Percentiles rank a stretch among this genome's conserved stretches.
Evolutionary conservation across 1,140 invertebrate genomes (phyloP).

Genomic region (Lordiphosa stackelbergi): DNA sequence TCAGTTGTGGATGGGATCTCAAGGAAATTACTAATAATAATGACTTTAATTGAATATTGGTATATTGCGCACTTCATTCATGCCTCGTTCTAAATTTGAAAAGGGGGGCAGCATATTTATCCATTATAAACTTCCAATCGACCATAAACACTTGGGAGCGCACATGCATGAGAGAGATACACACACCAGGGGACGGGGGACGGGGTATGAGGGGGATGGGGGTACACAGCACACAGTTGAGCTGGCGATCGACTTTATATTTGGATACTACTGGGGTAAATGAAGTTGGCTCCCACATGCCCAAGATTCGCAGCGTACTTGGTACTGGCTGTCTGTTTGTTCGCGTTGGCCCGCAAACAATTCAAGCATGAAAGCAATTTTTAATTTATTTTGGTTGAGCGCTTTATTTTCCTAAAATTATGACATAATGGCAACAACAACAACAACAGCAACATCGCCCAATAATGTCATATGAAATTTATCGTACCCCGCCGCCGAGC

Average conservation of each 20-base stretch:
- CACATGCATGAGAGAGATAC: slow-evolving; percentile 8
- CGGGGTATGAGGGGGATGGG: neutral
- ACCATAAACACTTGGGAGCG: slow-evolving; percentile 69
- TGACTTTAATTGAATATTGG: slow-evolving; percentile 70
- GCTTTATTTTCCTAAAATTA: slow-evolving; percentile 75
- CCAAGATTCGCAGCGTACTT: slow-evolving; percentile 44
- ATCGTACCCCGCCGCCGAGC: slow-evolving; percentile 35
- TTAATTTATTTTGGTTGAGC: slow-evolving; percentile 75
- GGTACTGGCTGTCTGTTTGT: slow-evolving; percentile 26
- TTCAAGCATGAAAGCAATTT: slow-evolving; percentile 75
- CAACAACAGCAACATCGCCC: slow-evolving; percentile 44
- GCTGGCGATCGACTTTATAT: slow-evolving; percentile 44
- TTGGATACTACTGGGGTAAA: slow-evolving; percentile 52
- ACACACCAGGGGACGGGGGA: neutral
- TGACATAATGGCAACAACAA: slow-evolving; percentile 65
- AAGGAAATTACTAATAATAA: slow-evolving; percentile 73
- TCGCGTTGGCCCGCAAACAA: slow-evolving; percentile 26
- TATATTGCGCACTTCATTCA: slow-evolving; percentile 70
- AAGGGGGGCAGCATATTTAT: slow-evolving; percentile 46
- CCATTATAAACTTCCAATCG: slow-evolving; percentile 71
- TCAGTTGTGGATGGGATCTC: slow-evolving; percentile 17
- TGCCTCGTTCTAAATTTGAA: slow-evolving; percentile 51
- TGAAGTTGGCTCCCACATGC: slow-evolving; percentile 38
- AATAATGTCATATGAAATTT: slow-evolving; percentile 73
- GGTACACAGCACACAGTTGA: slow-evolving; percentile 14